Percentiles rank a stretch among this genome's conserved stretches.
Evolutionary conservation across 2,797 vertebrate genomes (phyloP).

Genomic region (Nannoperca obscura): DNA sequence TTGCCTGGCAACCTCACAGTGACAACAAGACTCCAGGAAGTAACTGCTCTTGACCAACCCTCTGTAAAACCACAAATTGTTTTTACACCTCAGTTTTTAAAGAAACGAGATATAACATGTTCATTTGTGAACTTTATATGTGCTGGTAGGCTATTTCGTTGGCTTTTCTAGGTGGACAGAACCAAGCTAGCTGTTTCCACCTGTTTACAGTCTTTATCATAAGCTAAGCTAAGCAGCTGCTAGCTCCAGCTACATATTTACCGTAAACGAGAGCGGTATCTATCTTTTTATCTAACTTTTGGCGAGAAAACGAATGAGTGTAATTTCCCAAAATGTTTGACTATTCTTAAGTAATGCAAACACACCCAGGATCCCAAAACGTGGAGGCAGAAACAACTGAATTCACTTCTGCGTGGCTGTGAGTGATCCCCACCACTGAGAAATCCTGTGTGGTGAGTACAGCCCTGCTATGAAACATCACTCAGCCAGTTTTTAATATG

Average conservation of each 20-base stretch:
- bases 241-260: neutral
- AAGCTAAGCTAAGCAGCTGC: neutral
- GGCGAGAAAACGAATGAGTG: neutral
- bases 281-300: neutral
- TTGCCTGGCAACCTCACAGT: neutral
- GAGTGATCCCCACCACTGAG: conserved; percentile 2
- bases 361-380: conserved; percentile 23
- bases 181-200: neutral
- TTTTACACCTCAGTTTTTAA: neutral
- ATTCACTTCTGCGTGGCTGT: neutral
- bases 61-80: neutral
- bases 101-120: neutral
- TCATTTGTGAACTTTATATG: neutral
- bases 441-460: neutral
- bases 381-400: conserved; percentile 23
- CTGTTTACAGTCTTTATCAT: neutral
- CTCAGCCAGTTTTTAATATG: conserved; percentile 31
- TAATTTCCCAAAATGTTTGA: neutral
- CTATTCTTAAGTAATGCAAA: conserved; percentile 6
- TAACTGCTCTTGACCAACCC: neutral
- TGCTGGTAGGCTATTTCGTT: neutral
- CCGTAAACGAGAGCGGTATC: neutral
- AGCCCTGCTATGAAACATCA: conserved; percentile 33
- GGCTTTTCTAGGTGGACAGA: neutral
- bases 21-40: neutral